Evolutionary conservation across 2,888 invertebrate genomes (phyloP).

Genomic region (Petrolisthes cinctipes): DNA sequence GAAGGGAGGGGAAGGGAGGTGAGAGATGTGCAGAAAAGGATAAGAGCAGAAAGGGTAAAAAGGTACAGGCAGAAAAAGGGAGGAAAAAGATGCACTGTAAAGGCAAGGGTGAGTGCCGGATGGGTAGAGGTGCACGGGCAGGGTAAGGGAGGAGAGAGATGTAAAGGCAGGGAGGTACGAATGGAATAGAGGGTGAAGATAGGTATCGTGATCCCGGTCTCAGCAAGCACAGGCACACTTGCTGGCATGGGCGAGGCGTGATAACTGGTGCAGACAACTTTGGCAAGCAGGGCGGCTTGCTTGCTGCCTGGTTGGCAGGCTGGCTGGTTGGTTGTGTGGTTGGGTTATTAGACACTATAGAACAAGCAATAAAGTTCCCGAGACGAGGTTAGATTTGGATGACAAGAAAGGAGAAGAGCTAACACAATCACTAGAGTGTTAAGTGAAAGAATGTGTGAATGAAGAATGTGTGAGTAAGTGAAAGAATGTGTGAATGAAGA

Average conservation of each 20-base stretch:
- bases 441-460: not conserved
- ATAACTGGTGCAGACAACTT: not conserved
- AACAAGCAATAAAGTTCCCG: too few species aligned
- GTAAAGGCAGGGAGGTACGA: not conserved
- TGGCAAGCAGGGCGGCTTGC: not conserved
- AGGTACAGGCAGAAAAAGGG: not conserved
- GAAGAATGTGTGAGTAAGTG: not conserved
- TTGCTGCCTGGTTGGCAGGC: not conserved
- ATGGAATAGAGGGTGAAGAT: not conserved
- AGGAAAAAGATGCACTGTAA: not conserved
- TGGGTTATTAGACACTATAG: too few species aligned
- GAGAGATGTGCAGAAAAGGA: not conserved
- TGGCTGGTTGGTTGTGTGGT: not conserved
- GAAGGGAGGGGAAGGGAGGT: not conserved
- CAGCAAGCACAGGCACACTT: not conserved
- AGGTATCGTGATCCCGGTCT: not conserved
- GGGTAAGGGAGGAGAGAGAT: not conserved
- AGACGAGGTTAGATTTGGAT: not conserved
- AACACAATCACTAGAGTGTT: not conserved
- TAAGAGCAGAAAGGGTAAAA: not conserved
- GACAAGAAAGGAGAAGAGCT: not conserved
- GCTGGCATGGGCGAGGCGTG: not conserved
- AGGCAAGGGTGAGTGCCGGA: not conserved
- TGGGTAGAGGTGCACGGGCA: not conserved
- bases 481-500: not conserved